Percentiles rank a stretch among this genome's conserved stretches.
Evolutionary conservation across 2,113 vertebrate genomes (phyloP).

Genomic region (Varanus salvator): DNA sequence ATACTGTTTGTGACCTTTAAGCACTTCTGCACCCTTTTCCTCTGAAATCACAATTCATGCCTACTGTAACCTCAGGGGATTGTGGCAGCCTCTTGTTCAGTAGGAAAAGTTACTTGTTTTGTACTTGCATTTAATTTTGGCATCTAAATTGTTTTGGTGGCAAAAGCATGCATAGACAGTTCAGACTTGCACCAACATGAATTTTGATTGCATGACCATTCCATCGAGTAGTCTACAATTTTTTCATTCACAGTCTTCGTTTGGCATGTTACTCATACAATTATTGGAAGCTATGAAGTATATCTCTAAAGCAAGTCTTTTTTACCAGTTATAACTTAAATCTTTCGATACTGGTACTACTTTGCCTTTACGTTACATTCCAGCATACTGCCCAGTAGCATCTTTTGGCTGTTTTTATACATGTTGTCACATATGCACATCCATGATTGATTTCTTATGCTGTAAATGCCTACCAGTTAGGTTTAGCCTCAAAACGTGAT

Average conservation of each 20-base stretch:
- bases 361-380: neutral
- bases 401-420: neutral
- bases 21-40: slow-evolving; percentile 43
- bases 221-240: slow-evolving; percentile 77
- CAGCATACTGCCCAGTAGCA: neutral
- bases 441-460: neutral
- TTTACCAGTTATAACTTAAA: neutral
- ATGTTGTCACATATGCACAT: neutral
- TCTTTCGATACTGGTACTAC: neutral
- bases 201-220: slow-evolving; percentile 85
- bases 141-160: slow-evolving; percentile 81
- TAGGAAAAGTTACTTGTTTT: slow-evolving; percentile 81
- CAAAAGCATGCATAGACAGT: slow-evolving; percentile 79
- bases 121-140: slow-evolving; percentile 80
- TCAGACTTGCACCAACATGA: slow-evolving; percentile 63
- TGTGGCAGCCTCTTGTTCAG: slow-evolving; percentile 84
- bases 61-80: slow-evolving; percentile 88
- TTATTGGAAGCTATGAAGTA: neutral
- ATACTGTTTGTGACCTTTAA: slow-evolving; percentile 34
- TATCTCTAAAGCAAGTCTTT: slow-evolving; percentile 9
- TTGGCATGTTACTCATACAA: slow-evolving; percentile 37
- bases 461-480: neutral
- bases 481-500: too few species aligned
- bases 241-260: slow-evolving; percentile 72
- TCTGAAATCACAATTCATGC: slow-evolving; percentile 62